Percentiles rank a stretch among this genome's conserved stretches.
Evolutionary conservation across 2,797 vertebrate species (phyloP).

Genomic region (Sarcophilus harrisii): DNA sequence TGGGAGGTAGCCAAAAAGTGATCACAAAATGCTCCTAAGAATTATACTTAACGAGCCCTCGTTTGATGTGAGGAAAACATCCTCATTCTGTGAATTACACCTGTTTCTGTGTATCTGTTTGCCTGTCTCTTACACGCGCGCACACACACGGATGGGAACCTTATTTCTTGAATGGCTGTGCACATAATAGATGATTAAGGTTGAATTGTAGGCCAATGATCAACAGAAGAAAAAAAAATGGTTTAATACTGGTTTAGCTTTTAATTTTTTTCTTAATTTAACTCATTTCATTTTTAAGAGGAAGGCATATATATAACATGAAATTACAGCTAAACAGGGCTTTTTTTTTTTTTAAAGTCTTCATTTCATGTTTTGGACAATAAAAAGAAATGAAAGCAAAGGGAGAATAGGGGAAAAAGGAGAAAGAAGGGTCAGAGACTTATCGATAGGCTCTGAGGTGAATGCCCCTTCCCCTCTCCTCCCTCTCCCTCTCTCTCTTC

Average conservation of each 20-base stretch:
- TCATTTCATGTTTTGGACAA: background rate
- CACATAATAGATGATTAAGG: background rate
- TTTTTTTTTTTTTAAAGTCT: background rate
- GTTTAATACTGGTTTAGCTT: background rate
- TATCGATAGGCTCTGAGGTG: background rate
- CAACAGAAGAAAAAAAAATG: background rate
- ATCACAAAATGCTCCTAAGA: background rate
- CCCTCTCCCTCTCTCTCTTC: no score
- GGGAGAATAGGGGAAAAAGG: background rate
- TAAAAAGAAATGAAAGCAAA: slow-evolving; percentile 9
- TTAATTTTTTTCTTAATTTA: background rate
- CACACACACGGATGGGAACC: background rate
- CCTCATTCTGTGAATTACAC: background rate
- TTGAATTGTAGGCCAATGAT: background rate
- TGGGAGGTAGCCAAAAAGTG: background rate
- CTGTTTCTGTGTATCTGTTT: no score
- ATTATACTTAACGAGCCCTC: background rate
- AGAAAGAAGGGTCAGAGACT: background rate
- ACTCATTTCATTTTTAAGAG: background rate
- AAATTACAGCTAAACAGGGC: background rate
- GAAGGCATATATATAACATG: no score
- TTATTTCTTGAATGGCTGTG: background rate
- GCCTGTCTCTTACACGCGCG: no score
- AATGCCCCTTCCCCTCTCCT: background rate
- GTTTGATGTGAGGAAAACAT: background rate